phyloP scores from a whole-genome alignment of 1,140 invertebrate species.

The Lysiphlebus fabarum region DNA sequence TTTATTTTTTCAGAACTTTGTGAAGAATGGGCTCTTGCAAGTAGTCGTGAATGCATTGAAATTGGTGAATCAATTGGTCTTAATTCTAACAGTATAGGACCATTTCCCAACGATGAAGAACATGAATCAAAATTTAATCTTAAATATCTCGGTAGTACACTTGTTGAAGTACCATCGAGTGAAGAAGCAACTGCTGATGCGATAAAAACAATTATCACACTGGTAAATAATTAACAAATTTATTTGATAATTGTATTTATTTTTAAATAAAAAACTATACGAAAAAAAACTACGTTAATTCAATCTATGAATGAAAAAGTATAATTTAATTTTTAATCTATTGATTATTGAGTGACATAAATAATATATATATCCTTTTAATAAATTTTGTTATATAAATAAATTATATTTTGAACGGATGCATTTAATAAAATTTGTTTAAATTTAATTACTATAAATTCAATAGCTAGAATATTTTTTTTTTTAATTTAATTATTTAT shows the following conservation, averaged over 20 bases:
- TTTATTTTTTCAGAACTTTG: conserved; percentile 64
- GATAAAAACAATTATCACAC: conserved; percentile 68
- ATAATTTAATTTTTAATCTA: too few relatives aligned
- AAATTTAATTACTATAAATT: too few relatives aligned
- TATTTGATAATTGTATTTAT: conserved; percentile 10
- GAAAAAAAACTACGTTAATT: too few relatives aligned
- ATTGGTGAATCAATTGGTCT: conserved; percentile 12
- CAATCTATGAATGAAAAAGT: too few relatives aligned
- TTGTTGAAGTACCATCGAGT: conserved; percentile 64
- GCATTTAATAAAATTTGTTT: too few relatives aligned
- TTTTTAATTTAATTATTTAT: too few relatives aligned
- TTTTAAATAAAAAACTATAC: too few relatives aligned
- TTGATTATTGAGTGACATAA: too few relatives aligned
- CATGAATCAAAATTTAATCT: conserved; percentile 63
- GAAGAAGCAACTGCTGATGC: conserved; percentile 66
- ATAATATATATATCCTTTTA: too few relatives aligned
- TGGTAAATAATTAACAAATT: conserved; percentile 47
- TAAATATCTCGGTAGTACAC: conserved; percentile 71
- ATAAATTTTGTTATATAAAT: too few relatives aligned
- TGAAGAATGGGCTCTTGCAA: conserved; percentile 74
- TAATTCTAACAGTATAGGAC: conserved; percentile 47
- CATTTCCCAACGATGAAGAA: conserved; percentile 50
- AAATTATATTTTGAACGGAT: too few relatives aligned
- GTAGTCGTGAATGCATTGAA: conserved; percentile 60
- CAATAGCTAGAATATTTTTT: too few relatives aligned